These are phyloP conservation scores for Hippolais icterina DNA, from an alignment of 2,113 vertebrate species.

Conservation along the genomic window DNA sequence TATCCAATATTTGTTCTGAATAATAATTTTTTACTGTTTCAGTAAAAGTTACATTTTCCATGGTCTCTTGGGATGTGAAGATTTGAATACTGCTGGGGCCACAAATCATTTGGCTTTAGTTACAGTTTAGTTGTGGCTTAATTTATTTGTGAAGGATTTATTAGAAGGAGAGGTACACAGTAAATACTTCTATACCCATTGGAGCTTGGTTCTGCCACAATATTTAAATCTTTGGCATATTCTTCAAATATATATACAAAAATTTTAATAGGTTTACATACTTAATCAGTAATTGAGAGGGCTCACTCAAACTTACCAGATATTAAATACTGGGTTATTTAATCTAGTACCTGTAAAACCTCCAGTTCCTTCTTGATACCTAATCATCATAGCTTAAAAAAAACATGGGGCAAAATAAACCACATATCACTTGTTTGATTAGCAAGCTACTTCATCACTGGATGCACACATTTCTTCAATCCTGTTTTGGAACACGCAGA, in stretches of 20 bases:
- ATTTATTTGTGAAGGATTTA: not conserved
- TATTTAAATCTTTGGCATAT: not conserved
- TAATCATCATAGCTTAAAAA: not conserved
- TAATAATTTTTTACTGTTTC: not conserved
- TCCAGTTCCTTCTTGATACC: not conserved
- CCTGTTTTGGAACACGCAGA: not conserved
- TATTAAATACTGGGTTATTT: not conserved
- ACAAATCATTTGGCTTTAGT: not conserved
- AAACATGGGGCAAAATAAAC: not conserved
- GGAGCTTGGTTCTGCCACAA: not conserved
- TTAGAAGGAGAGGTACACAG: not conserved
- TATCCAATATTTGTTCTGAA: not conserved
- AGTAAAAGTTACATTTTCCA: not conserved
- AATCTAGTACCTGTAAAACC: not conserved
- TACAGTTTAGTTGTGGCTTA: not conserved
- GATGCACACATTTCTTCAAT: not conserved
- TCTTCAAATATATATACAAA: not conserved
- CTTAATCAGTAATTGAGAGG: not conserved
- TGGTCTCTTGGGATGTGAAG: not conserved
- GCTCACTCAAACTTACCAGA: not conserved
- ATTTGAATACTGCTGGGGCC: not conserved
- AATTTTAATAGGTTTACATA: not conserved
- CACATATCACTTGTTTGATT: not conserved
- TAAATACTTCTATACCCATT: not conserved
- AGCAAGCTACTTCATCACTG: not conserved